A percentile compares a stretch with the other conserved stretches of the same genome.
These are phyloP conservation scores for Otus scops DNA, from an alignment of 2,797 vertebrate species.

Conservation along the genomic window DNA sequence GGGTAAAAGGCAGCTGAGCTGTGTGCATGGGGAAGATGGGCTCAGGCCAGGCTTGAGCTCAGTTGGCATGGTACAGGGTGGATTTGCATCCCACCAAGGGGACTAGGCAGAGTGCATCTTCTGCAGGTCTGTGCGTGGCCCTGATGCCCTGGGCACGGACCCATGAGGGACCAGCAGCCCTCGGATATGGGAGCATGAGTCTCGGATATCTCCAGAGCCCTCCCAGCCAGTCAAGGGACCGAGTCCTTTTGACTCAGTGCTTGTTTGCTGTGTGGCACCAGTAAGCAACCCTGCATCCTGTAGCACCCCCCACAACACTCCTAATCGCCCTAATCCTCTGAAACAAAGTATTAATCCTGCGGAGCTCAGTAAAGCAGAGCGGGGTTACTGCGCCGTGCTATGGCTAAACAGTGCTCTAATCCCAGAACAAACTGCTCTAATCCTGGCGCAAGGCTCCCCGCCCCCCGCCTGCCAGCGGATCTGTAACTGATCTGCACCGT, in stretches of 20 bases:
- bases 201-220: neutral
- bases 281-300: neutral
- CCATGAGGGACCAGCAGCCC: neutral
- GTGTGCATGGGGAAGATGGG: neutral
- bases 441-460: neutral
- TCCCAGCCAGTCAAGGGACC: rapidly evolving
- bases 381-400: neutral
- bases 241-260: neutral
- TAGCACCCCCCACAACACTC: neutral
- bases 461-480: neutral
- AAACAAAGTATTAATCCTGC: slow-evolving; percentile 64
- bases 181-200: neutral
- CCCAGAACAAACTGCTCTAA: slow-evolving; percentile 63
- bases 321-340: slow-evolving; percentile 66
- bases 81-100: neutral
- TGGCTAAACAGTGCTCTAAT: slow-evolving; percentile 61
- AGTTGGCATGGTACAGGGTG: rapidly evolving
- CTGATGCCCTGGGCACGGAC: neutral
- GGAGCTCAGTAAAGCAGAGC: slow-evolving; percentile 56
- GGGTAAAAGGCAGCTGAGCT: neutral
- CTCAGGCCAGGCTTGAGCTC: neutral
- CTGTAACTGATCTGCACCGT: neutral
- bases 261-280: neutral
- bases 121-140: neutral
- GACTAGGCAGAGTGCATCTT: neutral